These are phyloP conservation scores for Bradysia coprophila DNA, from an alignment of 1,140 invertebrate species.

Conservation along the genomic window DNA sequence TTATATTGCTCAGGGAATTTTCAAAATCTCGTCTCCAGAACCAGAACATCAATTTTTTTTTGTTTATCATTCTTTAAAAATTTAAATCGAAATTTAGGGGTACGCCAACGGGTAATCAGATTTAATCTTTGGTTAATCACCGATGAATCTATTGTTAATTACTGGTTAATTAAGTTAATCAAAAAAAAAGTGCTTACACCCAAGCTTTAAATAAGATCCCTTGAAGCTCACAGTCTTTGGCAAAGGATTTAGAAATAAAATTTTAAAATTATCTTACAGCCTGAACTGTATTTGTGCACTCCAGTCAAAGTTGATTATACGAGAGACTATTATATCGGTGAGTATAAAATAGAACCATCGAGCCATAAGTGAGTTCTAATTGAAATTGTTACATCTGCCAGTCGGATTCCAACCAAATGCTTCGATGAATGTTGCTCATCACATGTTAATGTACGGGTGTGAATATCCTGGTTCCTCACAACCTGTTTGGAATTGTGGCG, in stretches of 20 bases:
- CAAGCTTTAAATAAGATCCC: not conserved
- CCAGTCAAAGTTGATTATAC: conserved; percentile 52
- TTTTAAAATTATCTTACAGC: conserved; percentile 31
- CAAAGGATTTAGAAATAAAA: conserved; percentile 1
- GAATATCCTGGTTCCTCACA: conserved; percentile 57
- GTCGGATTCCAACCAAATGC: conserved; percentile 89
- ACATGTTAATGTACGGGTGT: conserved; percentile 94
- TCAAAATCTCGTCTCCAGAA: no score
- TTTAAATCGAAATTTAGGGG: conserved; percentile 2
- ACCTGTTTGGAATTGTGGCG: conserved; percentile 80
- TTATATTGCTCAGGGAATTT: no score
- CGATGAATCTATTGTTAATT: no score
- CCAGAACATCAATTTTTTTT: no score
- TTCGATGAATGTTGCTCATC: conserved; percentile 78
- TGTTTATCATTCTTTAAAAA: no score
- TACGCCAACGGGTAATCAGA: not conserved
- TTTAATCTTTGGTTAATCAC: conserved; percentile 7
- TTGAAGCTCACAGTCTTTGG: not conserved
- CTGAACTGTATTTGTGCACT: conserved; percentile 71
- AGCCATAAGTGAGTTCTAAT: conserved; percentile 2
- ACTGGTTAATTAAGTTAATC: no score
- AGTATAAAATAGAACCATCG: conserved; percentile 10
- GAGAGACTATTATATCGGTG: conserved; percentile 58
- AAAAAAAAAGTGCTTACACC: not conserved
- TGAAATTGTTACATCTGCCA: conserved; percentile 24